These are phyloP conservation scores for Sebastolobus altivelis DNA, from an alignment of 2,797 vertebrate genomes.

Conservation along the genomic window DNA sequence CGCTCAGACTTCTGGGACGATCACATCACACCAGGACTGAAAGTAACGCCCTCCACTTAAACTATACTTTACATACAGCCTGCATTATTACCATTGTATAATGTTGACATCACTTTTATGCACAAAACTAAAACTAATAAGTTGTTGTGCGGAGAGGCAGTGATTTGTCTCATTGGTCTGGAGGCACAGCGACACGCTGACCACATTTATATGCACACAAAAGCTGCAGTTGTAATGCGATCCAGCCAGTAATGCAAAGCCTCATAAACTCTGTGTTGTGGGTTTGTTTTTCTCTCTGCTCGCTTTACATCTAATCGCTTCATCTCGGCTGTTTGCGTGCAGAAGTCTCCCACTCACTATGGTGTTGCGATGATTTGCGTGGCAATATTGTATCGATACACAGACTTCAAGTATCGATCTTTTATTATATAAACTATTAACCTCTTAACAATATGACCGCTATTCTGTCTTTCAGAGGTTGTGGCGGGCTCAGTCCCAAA, in stretches of 20 bases:
- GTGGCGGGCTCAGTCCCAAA: too few species aligned
- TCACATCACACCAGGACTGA: constrained; percentile 19
- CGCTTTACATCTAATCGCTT: neutral
- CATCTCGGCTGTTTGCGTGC: neutral
- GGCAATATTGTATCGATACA: too few species aligned
- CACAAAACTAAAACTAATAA: neutral
- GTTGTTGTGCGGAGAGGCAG: neutral
- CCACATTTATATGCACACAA: neutral
- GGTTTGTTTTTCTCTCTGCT: neutral
- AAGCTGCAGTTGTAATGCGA: constrained; percentile 8
- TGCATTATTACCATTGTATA: neutral
- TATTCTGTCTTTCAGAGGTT: too few species aligned
- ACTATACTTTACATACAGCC: neutral
- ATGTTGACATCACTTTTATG: neutral
- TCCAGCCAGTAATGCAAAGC: neutral
- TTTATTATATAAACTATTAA: too few species aligned
- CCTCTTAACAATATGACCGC: too few species aligned
- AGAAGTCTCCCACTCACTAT: neutral
- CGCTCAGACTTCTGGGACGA: constrained; percentile 2
- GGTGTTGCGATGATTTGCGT: too few species aligned
- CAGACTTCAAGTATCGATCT: too few species aligned
- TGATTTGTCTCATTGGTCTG: constrained; percentile 4
- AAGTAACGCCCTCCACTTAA: neutral
- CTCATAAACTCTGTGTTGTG: neutral
- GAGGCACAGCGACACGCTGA: neutral